phyloP scores from a whole-genome alignment of 1,140 invertebrate species.

The Drosophila virilis region DNA sequence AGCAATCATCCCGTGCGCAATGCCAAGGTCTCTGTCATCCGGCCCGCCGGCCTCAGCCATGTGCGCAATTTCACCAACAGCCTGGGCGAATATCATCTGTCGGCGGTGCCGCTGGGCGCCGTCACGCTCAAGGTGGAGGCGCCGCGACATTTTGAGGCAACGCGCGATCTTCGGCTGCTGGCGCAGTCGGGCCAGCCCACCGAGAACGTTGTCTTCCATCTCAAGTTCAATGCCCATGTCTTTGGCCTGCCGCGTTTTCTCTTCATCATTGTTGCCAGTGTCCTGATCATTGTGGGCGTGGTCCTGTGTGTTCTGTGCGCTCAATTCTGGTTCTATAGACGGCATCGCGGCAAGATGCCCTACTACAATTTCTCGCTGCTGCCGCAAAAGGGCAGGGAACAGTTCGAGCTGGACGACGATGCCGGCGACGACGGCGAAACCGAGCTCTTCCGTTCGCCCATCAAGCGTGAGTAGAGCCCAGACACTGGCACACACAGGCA shows the following conservation, averaged over 20 bases:
- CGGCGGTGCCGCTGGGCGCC: slow-evolving; percentile 85
- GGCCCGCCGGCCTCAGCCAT: slow-evolving; percentile 68
- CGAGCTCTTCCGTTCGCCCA: slow-evolving; percentile 87
- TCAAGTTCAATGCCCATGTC: slow-evolving; percentile 88
- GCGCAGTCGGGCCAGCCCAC: slow-evolving; percentile 77
- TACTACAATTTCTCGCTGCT: slow-evolving; percentile 84
- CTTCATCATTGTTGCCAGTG: slow-evolving; percentile 89
- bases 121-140: slow-evolving; percentile 86
- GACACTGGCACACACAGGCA: neutral
- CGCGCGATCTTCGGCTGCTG: slow-evolving; percentile 85
- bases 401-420: slow-evolving; percentile 84
- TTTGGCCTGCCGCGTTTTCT: slow-evolving; percentile 89
- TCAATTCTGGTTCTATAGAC: slow-evolving; percentile 77
- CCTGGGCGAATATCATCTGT: slow-evolving; percentile 87
- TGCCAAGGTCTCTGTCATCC: slow-evolving; percentile 85
- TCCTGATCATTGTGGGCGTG: slow-evolving; percentile 67
- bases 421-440: slow-evolving; percentile 86
- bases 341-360: slow-evolving; percentile 65
- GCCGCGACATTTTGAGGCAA: slow-evolving; percentile 85
- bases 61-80: slow-evolving; percentile 83
- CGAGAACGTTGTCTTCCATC: slow-evolving; percentile 87
- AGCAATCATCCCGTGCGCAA: slow-evolving; percentile 86
- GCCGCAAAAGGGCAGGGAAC: slow-evolving; percentile 81
- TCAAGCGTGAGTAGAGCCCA: slow-evolving; percentile 84
- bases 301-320: slow-evolving; percentile 74